phyloP scores from a whole-genome alignment of 1,140 invertebrate genomes.

The Cherax quadricarinatus region DNA sequence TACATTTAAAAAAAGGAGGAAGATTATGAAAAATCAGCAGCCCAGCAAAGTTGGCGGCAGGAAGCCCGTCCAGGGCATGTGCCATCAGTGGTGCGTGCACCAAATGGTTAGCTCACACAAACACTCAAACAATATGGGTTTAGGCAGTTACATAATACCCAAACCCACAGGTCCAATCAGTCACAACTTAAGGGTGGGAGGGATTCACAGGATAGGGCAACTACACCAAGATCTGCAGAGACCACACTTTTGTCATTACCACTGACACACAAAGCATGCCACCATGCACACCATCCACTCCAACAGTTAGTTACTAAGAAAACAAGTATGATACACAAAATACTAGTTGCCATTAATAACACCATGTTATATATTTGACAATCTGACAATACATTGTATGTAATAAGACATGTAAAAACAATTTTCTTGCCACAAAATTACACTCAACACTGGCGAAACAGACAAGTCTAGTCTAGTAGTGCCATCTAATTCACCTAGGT shows the following conservation, averaged over 20 bases:
- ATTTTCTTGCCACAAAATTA: slow-evolving; percentile 43
- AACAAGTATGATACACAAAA: slow-evolving; percentile 43
- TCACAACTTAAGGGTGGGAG: slow-evolving; percentile 41
- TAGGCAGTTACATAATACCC: slow-evolving; percentile 29
- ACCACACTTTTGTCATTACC: slow-evolving; percentile 26
- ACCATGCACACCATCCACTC: slow-evolving; percentile 39
- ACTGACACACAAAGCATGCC: slow-evolving; percentile 46
- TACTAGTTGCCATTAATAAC: slow-evolving; percentile 31
- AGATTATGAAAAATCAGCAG: not conserved
- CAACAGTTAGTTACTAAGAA: slow-evolving; percentile 31
- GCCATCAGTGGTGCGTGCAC: slow-evolving; percentile 63
- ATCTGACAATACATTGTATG: slow-evolving; percentile 10
- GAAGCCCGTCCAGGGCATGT: slow-evolving; percentile 62
- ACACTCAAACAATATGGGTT: slow-evolving; percentile 41
- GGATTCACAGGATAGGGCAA: slow-evolving; percentile 28
- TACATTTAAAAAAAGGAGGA: not conserved
- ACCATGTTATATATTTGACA: slow-evolving; percentile 24
- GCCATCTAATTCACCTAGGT: slow-evolving; percentile 66
- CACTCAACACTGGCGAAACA: slow-evolving; percentile 60
- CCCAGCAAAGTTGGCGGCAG: slow-evolving; percentile 62
- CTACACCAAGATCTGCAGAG: slow-evolving; percentile 30
- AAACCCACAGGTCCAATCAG: slow-evolving; percentile 25
- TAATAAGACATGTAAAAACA: slow-evolving; percentile 18
- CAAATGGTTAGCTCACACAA: slow-evolving; percentile 59
- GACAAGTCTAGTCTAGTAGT: slow-evolving; percentile 59